Conservation (phyloP, 2,888 invertebrate genomes). For the Platerodrilus igneus region DNA sequence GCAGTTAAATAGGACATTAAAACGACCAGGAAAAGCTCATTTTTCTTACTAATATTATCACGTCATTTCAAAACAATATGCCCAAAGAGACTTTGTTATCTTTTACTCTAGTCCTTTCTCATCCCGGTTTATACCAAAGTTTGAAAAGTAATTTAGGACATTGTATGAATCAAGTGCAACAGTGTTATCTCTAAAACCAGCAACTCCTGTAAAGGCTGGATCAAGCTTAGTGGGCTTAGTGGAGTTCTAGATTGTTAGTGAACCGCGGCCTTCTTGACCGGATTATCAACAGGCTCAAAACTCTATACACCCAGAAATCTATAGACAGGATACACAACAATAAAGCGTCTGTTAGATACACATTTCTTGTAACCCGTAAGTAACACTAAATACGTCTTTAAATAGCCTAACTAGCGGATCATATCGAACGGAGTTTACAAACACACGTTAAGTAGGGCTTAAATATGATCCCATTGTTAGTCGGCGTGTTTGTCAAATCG, state of each 20-base stretch:
- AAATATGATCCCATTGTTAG: constrained; percentile 26
- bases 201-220: constrained; percentile 25
- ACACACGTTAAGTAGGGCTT: constrained; percentile 22
- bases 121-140: too few relatives aligned
- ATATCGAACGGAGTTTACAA: constrained; percentile 26
- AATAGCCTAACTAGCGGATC: constrained; percentile 17
- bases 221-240: too few relatives aligned
- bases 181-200: constrained; percentile 32
- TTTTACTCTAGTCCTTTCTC: too few relatives aligned
- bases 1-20: too few relatives aligned
- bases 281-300: constrained; percentile 17
- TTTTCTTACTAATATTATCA: too few relatives aligned
- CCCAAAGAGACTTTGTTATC: too few relatives aligned
- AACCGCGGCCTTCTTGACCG: constrained; percentile 23
- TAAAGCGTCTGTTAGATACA: constrained; percentile 2
- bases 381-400: background rate
- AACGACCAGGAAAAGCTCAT: too few relatives aligned
- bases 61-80: too few relatives aligned
- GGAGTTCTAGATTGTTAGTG: constrained; percentile 30
- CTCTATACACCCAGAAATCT: constrained; percentile 12
- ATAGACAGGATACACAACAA: constrained; percentile 8
- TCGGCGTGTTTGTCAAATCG: constrained; percentile 17
- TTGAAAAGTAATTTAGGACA: constrained; percentile 26
- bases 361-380: background rate
- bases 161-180: constrained; percentile 28